A percentile compares a stretch with the other conserved stretches of the same genome.
Conservation (phyloP, 2,888 invertebrate genomes). For the Chrysolina oricalcia region DNA sequence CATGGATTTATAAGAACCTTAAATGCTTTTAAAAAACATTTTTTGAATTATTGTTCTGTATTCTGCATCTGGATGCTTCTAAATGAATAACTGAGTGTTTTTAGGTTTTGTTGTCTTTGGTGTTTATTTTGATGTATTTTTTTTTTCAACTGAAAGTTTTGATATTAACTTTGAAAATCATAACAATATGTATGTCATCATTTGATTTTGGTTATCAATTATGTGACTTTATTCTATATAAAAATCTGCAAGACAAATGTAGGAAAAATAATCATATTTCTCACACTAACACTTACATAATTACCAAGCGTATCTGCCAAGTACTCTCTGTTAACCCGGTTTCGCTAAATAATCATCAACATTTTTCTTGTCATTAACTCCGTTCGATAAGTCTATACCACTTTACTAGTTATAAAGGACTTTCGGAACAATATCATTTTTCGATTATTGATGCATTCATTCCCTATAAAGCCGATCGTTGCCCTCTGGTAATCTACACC, state of each 20-base stretch:
- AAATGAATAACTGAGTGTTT: no score
- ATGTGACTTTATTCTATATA: no score
- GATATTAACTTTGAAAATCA: no score
- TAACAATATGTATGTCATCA: no score
- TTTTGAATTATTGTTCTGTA: no score
- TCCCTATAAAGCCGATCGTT: constrained; percentile 40
- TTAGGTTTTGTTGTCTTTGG: no score
- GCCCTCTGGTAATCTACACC: constrained; percentile 48
- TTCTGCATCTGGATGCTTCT: no score
- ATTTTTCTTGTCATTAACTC: background rate
- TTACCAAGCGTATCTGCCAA: background rate
- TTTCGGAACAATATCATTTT: constrained; percentile 36
- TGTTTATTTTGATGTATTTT: no score
- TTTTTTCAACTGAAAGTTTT: no score
- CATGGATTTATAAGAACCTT: no score
- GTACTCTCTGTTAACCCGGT: background rate
- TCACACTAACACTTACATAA: background rate
- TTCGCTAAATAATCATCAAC: constrained; percentile 1
- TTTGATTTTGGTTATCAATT: no score
- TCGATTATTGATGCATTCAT: constrained; percentile 36
- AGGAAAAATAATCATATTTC: background rate
- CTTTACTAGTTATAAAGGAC: constrained; percentile 9
- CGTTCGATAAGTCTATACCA: background rate
- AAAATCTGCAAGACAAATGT: background rate
- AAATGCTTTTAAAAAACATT: no score